Base-by-base conservation (phyloP, 2,797 vertebrate genomes). In the Craterocephalus amniculus region DNA sequence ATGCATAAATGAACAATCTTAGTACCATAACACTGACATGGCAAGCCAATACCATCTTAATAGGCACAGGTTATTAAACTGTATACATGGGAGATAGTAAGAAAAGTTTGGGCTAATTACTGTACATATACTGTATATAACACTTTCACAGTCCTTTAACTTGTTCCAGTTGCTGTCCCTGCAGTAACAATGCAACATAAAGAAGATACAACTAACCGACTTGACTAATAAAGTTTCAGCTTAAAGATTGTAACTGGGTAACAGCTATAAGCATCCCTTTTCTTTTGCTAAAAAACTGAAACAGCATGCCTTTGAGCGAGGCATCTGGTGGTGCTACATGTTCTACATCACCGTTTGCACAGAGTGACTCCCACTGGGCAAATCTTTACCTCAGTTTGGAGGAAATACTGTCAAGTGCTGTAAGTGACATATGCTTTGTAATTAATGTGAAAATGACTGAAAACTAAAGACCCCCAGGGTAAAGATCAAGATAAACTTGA, bases 141-240 rank as follows among this genome's bases (percentile, higher is more conserved):
- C 62, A 68, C 62, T 69, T 88, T 88, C 85, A 87, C 86, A 89
- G 81, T 86, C 84, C 78, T 70, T 70, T 52, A 72, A 73, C 79
- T 70, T 79, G 38, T 83, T 92, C 90, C 89, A 88, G 87, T 90
- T 82, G 72, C 81, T 78, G 56, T 82, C 81, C 79, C 75, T 83
- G 68, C 63, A 63, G 55, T 74, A 70, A 67, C 34, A 67, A 63
- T 8, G 61, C 36, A 68, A 78, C 31, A 27, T 38, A 38, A 67
- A 34, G 64, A 55, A 51, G 78, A 36, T 45, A 79, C 20, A 49
- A 24, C 45, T 16, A 43, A 36, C 65, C 60, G 69, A 52, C 29
- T 63, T 36, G 40, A 67, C 45, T 16, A 27, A 61, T 82, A 73
- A 48, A 26, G 35, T 76, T 74, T 63, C 38, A 32, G 20, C 67